phyloP scores from a whole-genome alignment of 2,797 vertebrate species.

The Echiichthys vipera region DNA sequence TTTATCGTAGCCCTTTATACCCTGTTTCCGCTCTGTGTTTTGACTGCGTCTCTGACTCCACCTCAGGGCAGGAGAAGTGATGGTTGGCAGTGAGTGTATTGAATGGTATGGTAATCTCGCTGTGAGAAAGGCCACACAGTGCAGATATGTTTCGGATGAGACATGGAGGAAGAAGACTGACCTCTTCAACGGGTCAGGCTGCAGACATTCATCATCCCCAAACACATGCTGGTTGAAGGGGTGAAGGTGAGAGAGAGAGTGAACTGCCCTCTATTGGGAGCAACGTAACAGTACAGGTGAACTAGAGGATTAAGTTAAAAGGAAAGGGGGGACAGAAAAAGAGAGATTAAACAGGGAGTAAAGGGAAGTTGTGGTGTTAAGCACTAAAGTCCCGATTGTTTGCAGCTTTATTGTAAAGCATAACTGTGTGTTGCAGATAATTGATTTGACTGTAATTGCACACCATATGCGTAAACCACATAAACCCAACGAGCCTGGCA shows the following conservation, averaged over 20 bases:
- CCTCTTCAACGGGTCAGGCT: slow-evolving; percentile 42
- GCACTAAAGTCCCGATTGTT: slow-evolving; percentile 55
- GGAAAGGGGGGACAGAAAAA: slow-evolving; percentile 8
- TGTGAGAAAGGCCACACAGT: slow-evolving; percentile 56
- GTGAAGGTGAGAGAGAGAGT: slow-evolving; percentile 4
- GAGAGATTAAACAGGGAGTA: slow-evolving; percentile 14
- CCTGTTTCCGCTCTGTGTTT: slow-evolving; percentile 38
- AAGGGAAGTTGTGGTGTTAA: slow-evolving; percentile 33
- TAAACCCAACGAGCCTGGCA: too few relatives aligned
- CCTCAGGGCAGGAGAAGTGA: slow-evolving; percentile 35
- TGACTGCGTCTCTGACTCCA: slow-evolving; percentile 18
- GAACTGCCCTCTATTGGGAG: slow-evolving; percentile 74
- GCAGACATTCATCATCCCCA: slow-evolving; percentile 71
- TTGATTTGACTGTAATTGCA: slow-evolving; percentile 71
- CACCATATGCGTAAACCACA: slow-evolving; percentile 63
- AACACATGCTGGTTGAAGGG: slow-evolving; percentile 31
- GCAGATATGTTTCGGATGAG: slow-evolving; percentile 69
- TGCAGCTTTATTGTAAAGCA: slow-evolving; percentile 53
- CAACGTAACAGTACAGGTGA: slow-evolving; percentile 52
- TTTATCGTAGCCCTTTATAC: slow-evolving; percentile 39
- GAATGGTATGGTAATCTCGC: slow-evolving; percentile 63
- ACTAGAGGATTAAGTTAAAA: slow-evolving; percentile 1
- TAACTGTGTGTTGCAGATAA: slow-evolving; percentile 51
- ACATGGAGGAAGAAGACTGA: slow-evolving; percentile 64
- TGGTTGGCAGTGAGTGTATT: slow-evolving; percentile 50